phyloP scores from a whole-genome alignment of 2,888 invertebrate species.

The Caenorhabditis japonica region DNA sequence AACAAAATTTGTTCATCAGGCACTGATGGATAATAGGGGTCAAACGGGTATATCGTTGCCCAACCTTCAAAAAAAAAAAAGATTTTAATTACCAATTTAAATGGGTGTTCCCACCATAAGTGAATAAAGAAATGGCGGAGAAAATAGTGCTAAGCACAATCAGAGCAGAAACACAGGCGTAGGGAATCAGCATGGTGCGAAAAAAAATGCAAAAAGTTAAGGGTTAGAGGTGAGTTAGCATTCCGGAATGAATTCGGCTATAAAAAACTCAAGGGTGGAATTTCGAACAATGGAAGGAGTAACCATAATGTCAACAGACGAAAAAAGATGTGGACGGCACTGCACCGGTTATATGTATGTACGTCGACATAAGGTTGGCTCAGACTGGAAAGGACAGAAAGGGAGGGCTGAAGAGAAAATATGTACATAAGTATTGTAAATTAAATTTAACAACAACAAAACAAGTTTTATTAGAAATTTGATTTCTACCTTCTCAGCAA shows the following conservation, averaged over 20 bases:
- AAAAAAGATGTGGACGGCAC: too few relatives aligned
- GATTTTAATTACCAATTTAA: not conserved
- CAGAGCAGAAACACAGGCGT: conserved; percentile 23
- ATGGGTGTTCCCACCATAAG: conserved; percentile 17
- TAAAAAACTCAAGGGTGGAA: conserved; percentile 16
- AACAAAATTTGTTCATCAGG: conserved; percentile 13
- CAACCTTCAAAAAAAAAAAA: conserved; percentile 9
- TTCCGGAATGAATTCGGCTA: conserved; percentile 5
- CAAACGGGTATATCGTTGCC: conserved; percentile 11
- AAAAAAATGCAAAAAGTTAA: not conserved
- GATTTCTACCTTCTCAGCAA: too few relatives aligned
- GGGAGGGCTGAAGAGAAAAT: too few relatives aligned
- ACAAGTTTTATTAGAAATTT: too few relatives aligned
- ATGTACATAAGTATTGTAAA: too few relatives aligned
- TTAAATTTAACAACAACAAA: too few relatives aligned
- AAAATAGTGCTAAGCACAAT: conserved; percentile 28
- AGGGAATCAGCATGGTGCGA: conserved; percentile 26
- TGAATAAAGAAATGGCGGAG: conserved; percentile 31
- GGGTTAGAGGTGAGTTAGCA: conserved; percentile 16
- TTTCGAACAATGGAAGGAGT: conserved; percentile 33
- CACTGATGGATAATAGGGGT: conserved; percentile 3
- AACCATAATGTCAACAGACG: conserved; percentile 38
- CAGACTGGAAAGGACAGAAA: too few relatives aligned
- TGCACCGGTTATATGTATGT: not conserved
- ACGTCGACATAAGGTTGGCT: not conserved